Evolutionary conservation across 2,797 vertebrate species (phyloP), one percentile per base, ranked within the genome.

Genomic region (Amniataba percoides): DNA sequence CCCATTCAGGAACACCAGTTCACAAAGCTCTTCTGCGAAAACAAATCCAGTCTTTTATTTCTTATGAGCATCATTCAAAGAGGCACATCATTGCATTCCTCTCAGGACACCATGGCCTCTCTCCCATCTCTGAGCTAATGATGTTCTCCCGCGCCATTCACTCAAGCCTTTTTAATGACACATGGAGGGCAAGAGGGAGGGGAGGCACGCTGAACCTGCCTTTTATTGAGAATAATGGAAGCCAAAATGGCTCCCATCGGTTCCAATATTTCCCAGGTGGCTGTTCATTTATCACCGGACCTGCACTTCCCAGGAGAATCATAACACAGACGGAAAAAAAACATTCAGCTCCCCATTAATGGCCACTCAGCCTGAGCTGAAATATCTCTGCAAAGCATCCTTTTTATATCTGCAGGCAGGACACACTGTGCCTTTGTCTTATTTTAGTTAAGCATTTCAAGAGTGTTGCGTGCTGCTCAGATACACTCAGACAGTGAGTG

Each of bases 191-290:
- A 46, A 27, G 61, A 43, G 18, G 53, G 60, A 27, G 76, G 66
- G 74, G 74, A 8, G 78, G 79, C 56, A 53, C 40, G 1, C 56
- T 90, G 90, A 31, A 93, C 90, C 88, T 82, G 81, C 58, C 73
- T 87, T 89, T 91, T 92, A 93, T 91, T 88, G 85, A 91, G 85
- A 93, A 91, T 87, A 93, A 92, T 91, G 88, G 89, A 31, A 74
- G 78, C 76, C 85, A 87, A 86, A 92, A 92, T 87, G 90, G 81
- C 81, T 89, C 88, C 81, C 85, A 85, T 87, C 66, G 51, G 58
- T 82, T 67, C 23, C 66, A 79, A 87, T 89, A 87, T 92, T 89
- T 92, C 91, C 88, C 89, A 83, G 83, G 85, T 84, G 91, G 83
- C 85, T 74, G 72, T 89, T 89, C 85, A 89, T 92, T 90, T 86